Evolutionary conservation across 2,888 invertebrate species (phyloP), one percentile per base, ranked within the genome.

Genomic region (Acleris laterana): DNA sequence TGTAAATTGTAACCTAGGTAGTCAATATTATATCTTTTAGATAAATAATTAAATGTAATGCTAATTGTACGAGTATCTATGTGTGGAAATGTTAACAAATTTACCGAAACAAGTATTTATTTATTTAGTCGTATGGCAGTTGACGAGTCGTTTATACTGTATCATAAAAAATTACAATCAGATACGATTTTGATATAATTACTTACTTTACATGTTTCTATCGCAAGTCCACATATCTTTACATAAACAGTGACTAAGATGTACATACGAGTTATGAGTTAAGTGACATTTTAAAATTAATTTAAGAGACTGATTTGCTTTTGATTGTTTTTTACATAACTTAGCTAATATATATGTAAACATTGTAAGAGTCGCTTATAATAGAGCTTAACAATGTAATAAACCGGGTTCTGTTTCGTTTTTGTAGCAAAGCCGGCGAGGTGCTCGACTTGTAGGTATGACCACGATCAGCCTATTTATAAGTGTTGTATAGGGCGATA

Each of bases 281-380:
- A 89, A 81, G 13, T 42, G 19, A 55, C 46, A 16, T 76, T 78
- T 74, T 87, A 83, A 86, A 85, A 81, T 74, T 89, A 89, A 87
- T 84, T 83, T 90, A 88, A 91, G 85, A 87, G 92, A 92, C 92
- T 92, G 92, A 92, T 89, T 91, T 88, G 83, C 84, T 88, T 88
- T 88, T 78, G 77, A 82, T 80, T 80, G 76, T 81, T 55, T 42
- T 57, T 49, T 63, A 42, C 25, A 50, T 38, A 62, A 48, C 20
- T 13, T 64, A 59, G 57, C 44, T 61, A 59, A 50, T 53, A 49
- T 53, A 49, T 53, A 55, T 55, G 19, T n/a, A 38, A 64, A 49
- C 42, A 49, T 13, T 19, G 20, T 50, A 22, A 17, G 20, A 50
- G 38, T 38, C 38, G 38, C 38, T 38, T 38, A 38, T 38, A 38